A percentile compares a stretch with the other conserved stretches of the same genome.
Conservation (phyloP, 2,113 vertebrate species). For the Bagarius yarrelli region DNA sequence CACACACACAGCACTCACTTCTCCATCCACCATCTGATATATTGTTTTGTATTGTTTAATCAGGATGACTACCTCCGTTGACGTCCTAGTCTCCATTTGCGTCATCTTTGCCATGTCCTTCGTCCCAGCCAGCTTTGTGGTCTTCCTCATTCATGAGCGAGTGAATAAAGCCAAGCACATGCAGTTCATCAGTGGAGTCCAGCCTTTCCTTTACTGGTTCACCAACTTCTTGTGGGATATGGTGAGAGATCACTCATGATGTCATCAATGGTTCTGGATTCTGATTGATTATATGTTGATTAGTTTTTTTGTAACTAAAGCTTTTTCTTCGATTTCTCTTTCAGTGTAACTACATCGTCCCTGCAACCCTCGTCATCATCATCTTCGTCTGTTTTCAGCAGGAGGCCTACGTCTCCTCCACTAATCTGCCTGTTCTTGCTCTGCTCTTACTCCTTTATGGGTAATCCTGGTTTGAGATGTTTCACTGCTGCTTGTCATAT, state of each 20-base stretch:
- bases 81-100: conserved; percentile 88
- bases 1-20: background rate
- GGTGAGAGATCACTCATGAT: conserved; percentile 72
- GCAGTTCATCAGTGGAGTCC: conserved; percentile 97
- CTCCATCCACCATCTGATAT: background rate
- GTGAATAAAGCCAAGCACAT: conserved; percentile 97
- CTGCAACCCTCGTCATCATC: conserved; percentile 90
- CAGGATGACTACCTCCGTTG: conserved; percentile 98
- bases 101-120: conserved; percentile 87
- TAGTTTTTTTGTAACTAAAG: background rate
- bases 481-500: too few species aligned
- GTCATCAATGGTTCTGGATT: background rate
- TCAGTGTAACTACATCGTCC: conserved; percentile 96
- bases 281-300: background rate
- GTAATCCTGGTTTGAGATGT: conserved; percentile 64
- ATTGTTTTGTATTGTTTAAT: background rate
- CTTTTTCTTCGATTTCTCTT: conserved; percentile 4
- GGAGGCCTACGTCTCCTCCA: conserved; percentile 96
- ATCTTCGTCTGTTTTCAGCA: conserved; percentile 99
- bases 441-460: conserved; percentile 92
- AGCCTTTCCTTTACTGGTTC: conserved; percentile 93
- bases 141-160: conserved; percentile 96
- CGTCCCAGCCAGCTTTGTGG: conserved; percentile 87
- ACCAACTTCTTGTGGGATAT: conserved; percentile 99
- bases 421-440: conserved; percentile 92